A percentile compares a stretch with the other conserved stretches of the same genome.
Conservation (phyloP, 2,797 vertebrate species). For the Lindbergichthys nudifrons region DNA sequence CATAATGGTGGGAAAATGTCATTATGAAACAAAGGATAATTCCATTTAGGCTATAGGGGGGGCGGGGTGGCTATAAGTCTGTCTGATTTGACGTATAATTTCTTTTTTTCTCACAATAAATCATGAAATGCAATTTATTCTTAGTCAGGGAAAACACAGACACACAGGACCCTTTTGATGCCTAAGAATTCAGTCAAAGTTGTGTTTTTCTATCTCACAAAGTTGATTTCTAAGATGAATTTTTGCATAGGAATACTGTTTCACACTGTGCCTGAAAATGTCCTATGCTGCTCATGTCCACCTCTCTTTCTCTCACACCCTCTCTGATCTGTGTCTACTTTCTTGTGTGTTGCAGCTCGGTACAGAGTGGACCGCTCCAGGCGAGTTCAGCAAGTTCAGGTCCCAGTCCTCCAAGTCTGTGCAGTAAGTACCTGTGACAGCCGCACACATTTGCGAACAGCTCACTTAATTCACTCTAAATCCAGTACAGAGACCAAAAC, state of each 20-base stretch:
- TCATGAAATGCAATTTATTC: no score
- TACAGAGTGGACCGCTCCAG: slow-evolving; percentile 95
- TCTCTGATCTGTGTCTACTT: slow-evolving; percentile 51
- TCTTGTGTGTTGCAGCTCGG: slow-evolving; percentile 88
- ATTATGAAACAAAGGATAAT: no score
- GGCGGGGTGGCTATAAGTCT: no score
- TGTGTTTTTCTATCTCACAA: neutral
- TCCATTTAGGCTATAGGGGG: no score
- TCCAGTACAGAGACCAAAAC: slow-evolving; percentile 4
- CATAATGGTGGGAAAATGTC: no score
- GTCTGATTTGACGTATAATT: no score
- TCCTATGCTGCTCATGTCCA: slow-evolving; percentile 13
- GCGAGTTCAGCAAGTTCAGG: slow-evolving; percentile 98
- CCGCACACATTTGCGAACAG: slow-evolving; percentile 21
- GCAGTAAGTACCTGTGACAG: slow-evolving; percentile 87
- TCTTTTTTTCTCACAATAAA: no score
- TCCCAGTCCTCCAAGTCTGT: slow-evolving; percentile 95
- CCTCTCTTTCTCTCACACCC: slow-evolving; percentile 1
- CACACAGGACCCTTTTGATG: neutral
- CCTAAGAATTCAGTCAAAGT: neutral
- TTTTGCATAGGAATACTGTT: neutral
- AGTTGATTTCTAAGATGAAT: neutral
- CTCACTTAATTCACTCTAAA: slow-evolving; percentile 41
- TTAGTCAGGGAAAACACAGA: no score
- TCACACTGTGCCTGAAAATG: slow-evolving; percentile 6